These are phyloP conservation scores for Chloroceryle aenea DNA, from an alignment of 2,113 vertebrate genomes.

Conservation along the genomic window DNA sequence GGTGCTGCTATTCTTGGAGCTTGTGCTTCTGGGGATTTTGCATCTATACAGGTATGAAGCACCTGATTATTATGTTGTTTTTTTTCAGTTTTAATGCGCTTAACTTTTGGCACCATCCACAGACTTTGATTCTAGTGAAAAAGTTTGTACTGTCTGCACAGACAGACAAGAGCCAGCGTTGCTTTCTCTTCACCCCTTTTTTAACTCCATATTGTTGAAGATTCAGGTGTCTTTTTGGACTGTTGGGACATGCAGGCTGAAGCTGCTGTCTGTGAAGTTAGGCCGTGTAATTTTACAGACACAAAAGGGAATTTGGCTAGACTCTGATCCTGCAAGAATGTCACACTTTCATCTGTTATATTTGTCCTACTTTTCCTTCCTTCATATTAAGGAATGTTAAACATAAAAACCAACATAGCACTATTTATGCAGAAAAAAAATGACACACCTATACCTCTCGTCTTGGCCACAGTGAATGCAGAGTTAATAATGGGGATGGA, in stretches of 20 bases:
- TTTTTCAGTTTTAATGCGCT: background rate
- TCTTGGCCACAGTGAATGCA: background rate
- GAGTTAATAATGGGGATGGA: background rate
- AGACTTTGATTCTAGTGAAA: slow-evolving; percentile 56
- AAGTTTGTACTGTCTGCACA: slow-evolving; percentile 21
- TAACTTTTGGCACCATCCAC: background rate
- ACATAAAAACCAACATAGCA: background rate
- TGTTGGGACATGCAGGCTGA: background rate
- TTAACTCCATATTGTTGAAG: background rate
- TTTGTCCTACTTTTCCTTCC: background rate
- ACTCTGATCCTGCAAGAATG: background rate
- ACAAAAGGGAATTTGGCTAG: background rate
- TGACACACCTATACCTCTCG: background rate
- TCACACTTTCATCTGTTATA: background rate
- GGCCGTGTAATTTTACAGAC: background rate
- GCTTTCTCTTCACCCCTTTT: background rate
- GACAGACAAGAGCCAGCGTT: background rate
- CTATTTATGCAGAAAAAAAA: background rate
- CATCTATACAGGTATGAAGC: slow-evolving; percentile 86
- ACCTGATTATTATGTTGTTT: background rate
- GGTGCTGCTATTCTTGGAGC: slow-evolving; percentile 93
- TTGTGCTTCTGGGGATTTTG: slow-evolving; percentile 89
- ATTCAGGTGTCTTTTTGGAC: background rate
- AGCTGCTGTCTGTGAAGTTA: background rate
- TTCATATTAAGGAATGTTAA: background rate